Evolutionary conservation across 1,140 invertebrate genomes (phyloP).

Genomic region (Zaprionus tsacasi): DNA sequence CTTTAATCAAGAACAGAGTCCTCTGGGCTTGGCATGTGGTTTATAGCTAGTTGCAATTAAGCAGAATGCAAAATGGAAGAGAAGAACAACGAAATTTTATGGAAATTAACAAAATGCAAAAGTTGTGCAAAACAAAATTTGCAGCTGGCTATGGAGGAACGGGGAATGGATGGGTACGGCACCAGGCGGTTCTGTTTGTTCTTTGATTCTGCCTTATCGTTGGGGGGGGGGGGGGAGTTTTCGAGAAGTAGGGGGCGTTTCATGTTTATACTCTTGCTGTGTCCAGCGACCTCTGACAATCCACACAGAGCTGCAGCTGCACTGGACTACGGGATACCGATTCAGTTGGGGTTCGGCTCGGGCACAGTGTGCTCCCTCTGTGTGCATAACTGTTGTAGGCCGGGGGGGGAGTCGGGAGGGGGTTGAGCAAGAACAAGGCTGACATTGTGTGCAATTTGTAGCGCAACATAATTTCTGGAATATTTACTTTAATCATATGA

Average conservation of each 20-base stretch:
- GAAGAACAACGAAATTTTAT: conserved; percentile 54
- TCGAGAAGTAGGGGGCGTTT: conserved; percentile 14
- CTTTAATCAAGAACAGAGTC: conserved; percentile 1
- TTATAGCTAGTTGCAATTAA: conserved; percentile 49
- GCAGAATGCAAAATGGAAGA: conserved; percentile 30
- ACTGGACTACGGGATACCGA: background rate
- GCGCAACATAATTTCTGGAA: conserved; percentile 51
- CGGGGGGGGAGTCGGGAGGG: background rate
- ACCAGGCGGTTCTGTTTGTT: conserved; percentile 44
- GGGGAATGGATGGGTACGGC: too few species aligned
- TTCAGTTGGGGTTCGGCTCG: background rate
- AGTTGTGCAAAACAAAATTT: conserved; percentile 34
- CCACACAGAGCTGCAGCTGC: conserved; percentile 21
- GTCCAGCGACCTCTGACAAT: conserved; percentile 25
- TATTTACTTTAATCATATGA: conserved; percentile 65
- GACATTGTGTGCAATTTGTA: conserved; percentile 52
- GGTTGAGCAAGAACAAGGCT: conserved; percentile 18
- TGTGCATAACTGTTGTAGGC: conserved; percentile 59
- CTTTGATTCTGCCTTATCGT: conserved; percentile 69
- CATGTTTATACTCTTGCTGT: conserved; percentile 31
- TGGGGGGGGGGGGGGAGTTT: conserved; percentile 10
- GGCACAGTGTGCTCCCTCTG: conserved; percentile 16
- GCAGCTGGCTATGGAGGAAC: conserved; percentile 34
- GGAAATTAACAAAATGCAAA: conserved; percentile 53
- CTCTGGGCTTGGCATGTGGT: conserved; percentile 14